Conservation (phyloP, 2,888 invertebrate genomes). For the Desoria tigrina region DNA sequence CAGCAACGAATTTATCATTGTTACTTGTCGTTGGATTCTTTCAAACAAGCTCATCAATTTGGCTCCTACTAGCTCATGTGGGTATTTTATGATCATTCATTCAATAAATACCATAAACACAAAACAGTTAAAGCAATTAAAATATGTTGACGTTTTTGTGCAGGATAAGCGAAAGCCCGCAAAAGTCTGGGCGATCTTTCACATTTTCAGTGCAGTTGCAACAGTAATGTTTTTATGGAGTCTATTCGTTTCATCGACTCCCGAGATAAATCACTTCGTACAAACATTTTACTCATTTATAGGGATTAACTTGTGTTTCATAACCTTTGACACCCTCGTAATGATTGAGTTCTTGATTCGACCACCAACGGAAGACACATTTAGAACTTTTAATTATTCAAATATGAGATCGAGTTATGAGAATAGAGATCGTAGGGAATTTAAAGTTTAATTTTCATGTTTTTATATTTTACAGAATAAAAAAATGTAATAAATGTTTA, state of each 20-base stretch:
- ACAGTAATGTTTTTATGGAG: conserved; percentile 32
- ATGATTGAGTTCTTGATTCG: conserved; percentile 41
- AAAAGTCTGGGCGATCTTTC: conserved; percentile 39
- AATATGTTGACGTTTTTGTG: no score
- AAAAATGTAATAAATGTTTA: no score
- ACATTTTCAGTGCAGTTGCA: conserved; percentile 28
- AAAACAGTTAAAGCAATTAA: no score
- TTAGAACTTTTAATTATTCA: no score
- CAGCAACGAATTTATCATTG: conserved; percentile 15
- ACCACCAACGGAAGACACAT: conserved; percentile 13
- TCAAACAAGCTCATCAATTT: conserved; percentile 34
- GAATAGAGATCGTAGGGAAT: no score
- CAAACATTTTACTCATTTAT: conserved; percentile 36
- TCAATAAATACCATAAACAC: background rate
- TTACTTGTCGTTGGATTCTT: conserved; percentile 31
- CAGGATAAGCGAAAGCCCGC: conserved; percentile 32
- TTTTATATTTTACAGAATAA: no score
- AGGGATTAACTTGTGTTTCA: conserved; percentile 35
- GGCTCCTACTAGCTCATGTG: conserved; percentile 35
- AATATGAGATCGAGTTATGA: no score
- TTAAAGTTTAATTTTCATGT: no score
- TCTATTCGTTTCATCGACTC: conserved; percentile 23
- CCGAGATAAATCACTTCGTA: conserved; percentile 27
- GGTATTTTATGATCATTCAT: background rate
- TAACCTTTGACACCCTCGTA: conserved; percentile 34